phyloP scores from a whole-genome alignment of 2,888 invertebrate species.

The Shargacucullia verbasci region DNA sequence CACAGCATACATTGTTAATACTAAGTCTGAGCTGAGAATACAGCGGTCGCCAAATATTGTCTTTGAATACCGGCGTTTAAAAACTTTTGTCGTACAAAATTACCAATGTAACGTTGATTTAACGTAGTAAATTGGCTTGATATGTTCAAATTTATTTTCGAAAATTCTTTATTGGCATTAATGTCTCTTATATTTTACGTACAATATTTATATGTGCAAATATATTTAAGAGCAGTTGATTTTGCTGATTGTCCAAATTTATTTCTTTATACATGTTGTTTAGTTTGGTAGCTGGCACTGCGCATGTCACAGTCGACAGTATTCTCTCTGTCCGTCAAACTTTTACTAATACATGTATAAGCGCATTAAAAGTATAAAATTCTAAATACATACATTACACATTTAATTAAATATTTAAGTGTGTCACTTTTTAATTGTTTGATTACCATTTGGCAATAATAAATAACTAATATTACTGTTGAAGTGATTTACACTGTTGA shows the following conservation, averaged over 20 bases:
- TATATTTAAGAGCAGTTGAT: slow-evolving; percentile 32
- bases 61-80: slow-evolving; percentile 4
- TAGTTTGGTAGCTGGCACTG: slow-evolving; percentile 40
- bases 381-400: too few species aligned
- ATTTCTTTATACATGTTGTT: slow-evolving; percentile 43
- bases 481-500: neutral
- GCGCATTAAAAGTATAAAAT: too few species aligned
- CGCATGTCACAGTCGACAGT: slow-evolving; percentile 9
- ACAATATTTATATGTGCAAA: slow-evolving; percentile 48
- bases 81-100: slow-evolving; percentile 15
- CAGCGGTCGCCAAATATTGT: slow-evolving; percentile 3
- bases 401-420: too few species aligned
- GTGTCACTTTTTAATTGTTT: too few species aligned
- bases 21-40: slow-evolving; percentile 13
- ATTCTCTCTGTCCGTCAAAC: neutral
- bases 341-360: slow-evolving; percentile 18
- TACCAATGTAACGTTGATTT: slow-evolving; percentile 12
- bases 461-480: too few species aligned
- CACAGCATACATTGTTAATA: slow-evolving; percentile 4
- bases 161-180: slow-evolving; percentile 50
- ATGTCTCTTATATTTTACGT: slow-evolving; percentile 44
- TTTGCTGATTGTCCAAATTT: slow-evolving; percentile 41
- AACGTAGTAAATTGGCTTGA: slow-evolving; percentile 53
- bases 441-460: too few species aligned
- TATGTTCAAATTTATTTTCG: slow-evolving; percentile 44